These are phyloP conservation scores for Sebastes cheni DNA, from an alignment of 2,797 vertebrate species.

Conservation along the genomic window DNA sequence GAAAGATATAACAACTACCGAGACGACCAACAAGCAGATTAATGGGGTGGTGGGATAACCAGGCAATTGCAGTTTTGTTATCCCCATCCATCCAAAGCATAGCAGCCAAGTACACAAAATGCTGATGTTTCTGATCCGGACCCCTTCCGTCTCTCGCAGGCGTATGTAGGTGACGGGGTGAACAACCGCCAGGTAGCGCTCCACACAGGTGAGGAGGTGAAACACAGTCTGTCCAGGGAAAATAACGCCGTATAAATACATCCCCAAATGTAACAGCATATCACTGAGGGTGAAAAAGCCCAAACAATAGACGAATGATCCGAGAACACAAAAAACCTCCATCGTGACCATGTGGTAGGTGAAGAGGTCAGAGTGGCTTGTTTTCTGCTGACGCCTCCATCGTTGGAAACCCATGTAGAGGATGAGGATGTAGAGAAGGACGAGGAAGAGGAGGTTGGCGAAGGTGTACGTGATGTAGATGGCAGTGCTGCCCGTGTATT, in stretches of 20 bases:
- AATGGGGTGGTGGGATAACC: neutral
- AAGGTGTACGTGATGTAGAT: neutral
- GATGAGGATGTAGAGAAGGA: constrained; percentile 14
- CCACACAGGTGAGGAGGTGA: constrained; percentile 10
- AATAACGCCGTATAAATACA: neutral
- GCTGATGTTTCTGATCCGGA: neutral
- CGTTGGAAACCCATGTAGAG: constrained; percentile 10
- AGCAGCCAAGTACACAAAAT: neutral
- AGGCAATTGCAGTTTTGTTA: neutral
- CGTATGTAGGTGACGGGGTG: constrained; percentile 2
- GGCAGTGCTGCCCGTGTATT: rapidly evolving
- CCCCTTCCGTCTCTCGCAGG: neutral
- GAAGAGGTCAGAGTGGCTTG: constrained; percentile 1
- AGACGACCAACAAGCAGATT: neutral
- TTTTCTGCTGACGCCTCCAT: neutral
- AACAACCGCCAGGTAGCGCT: constrained; percentile 8
- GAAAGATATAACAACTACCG: neutral
- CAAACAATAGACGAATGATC: rapidly evolving
- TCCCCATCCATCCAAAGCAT: neutral
- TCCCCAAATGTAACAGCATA: neutral
- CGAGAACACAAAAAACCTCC: neutral
- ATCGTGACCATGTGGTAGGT: constrained; percentile 9
- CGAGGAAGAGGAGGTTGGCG: neutral
- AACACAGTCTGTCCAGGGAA: neutral
- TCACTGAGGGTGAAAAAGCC: rapidly evolving